Percentiles rank a stretch among this genome's conserved stretches.
phyloP scores from a whole-genome alignment of 2,797 vertebrate genomes.

The Hypotaenidia okinawae region DNA sequence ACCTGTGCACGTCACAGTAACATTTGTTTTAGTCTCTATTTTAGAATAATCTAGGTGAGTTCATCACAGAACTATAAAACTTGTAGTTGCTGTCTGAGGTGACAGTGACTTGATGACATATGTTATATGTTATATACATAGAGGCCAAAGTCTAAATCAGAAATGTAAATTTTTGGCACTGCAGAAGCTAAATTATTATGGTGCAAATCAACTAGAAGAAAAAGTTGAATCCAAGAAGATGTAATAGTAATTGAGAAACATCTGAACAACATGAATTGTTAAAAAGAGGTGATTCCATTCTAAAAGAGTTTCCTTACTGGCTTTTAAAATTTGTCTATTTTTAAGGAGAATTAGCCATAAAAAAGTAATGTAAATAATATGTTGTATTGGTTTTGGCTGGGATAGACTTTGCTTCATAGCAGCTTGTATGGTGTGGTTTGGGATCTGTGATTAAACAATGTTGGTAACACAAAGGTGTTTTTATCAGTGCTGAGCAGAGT shows the following conservation, averaged over 20 bases:
- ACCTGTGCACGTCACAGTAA: neutral
- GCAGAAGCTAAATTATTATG: neutral
- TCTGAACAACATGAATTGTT: neutral
- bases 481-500: too few species aligned
- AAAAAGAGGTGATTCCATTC: neutral
- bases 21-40: neutral
- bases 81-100: neutral
- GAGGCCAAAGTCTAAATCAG: neutral
- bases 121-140: neutral
- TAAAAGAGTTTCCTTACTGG: neutral
- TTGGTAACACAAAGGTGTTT: too few species aligned
- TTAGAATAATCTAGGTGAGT: neutral
- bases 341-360: neutral
- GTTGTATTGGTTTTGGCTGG: neutral
- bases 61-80: neutral
- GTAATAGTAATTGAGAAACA: neutral
- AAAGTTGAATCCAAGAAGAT: neutral
- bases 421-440: neutral
- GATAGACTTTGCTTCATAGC: neutral
- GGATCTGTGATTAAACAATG: too few species aligned
- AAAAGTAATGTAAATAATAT: neutral
- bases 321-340: neutral
- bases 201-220: neutral
- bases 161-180: neutral
- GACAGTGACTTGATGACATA: neutral